Evolutionary conservation across 2,888 invertebrate genomes (phyloP), one percentile per base, ranked within the genome.

Genomic region (Sphaerophoria rueppellii): DNA sequence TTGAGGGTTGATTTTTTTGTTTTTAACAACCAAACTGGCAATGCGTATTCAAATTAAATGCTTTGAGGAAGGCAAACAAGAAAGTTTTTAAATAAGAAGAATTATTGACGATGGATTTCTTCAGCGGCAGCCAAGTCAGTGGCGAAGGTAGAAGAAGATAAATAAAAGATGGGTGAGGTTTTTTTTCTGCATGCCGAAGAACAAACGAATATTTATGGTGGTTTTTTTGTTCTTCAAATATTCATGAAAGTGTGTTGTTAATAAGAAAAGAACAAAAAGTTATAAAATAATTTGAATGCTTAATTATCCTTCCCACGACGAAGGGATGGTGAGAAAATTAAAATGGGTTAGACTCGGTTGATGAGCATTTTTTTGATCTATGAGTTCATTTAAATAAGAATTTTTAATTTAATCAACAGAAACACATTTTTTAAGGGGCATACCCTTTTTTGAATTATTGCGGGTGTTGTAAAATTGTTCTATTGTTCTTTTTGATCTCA

Each of bases 181-280:
- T 43, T 43, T 9, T 5, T 6, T 43, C 24, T 24, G 24, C 24
- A 24, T 24, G 24, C 24, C 24, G 24, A 24, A 24, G 43, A 43
- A 43, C 9, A 12, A 43, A 43, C 6, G 43, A 52, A 67, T 67
- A 67, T 67, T 67, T 54, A 67, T 54, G 40, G 52, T 54, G 37
- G 5, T 54, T 67, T n/a, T 34, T 1, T 58, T 58, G 14, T 11
- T 40, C 0, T 35, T 43, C 0, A 32, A 24, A 16, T 50, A 65
- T 65, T 65, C 48, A 65, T 65, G 50, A 50, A 37, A 65, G n/a
- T n/a, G n/a, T 24, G 61, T 61, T 61, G 43, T 46, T 61, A 46
- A 46, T 46, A 43, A 24, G 24, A 32, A 11, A 32, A n/a, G 7
- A 11, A 16, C 9, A 34, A 60, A 61, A 46, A 32, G 16, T 32